phyloP scores from a whole-genome alignment of 2,888 invertebrate genomes.

The Pyrocoelia pectoralis region DNA sequence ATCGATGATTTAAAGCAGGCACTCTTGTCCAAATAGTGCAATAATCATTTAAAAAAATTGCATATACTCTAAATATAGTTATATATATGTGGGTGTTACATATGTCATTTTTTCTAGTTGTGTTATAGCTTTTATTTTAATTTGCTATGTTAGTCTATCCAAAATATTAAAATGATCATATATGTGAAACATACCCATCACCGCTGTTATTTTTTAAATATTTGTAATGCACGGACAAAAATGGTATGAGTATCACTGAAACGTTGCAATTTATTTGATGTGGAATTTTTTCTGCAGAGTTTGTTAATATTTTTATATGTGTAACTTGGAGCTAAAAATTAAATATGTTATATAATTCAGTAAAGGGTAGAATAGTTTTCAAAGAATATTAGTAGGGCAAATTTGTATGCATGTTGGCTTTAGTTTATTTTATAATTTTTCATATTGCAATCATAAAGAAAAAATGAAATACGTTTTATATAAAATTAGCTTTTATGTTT shows the following conservation, averaged over 20 bases:
- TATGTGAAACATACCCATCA: constrained; percentile 10
- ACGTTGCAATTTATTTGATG: constrained; percentile 7
- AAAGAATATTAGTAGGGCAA: constrained; percentile 16
- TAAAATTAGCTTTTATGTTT: constrained; percentile 37
- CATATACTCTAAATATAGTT: no score
- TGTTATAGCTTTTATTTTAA: neutral
- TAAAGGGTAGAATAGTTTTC: constrained; percentile 15
- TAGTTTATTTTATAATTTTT: constrained; percentile 25
- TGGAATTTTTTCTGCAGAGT: constrained; percentile 7
- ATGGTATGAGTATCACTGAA: constrained; percentile 8
- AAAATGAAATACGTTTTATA: neutral
- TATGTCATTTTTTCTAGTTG: neutral
- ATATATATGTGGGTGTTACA: no score
- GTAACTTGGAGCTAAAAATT: constrained; percentile 20
- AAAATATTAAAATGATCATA: neutral
- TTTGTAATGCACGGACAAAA: constrained; percentile 23
- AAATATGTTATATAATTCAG: constrained; percentile 20
- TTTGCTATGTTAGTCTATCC: neutral
- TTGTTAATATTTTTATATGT: constrained; percentile 23
- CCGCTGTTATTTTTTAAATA: constrained; percentile 16
- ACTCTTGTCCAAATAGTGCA: no score
- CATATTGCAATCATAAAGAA: constrained; percentile 19
- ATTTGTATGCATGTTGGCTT: constrained; percentile 23
- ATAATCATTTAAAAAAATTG: no score
- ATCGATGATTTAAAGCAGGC: no score